Evolutionary conservation across 1,140 invertebrate genomes (phyloP), one percentile per base, ranked within the genome.

Genomic region (Pteromalus puparum): DNA sequence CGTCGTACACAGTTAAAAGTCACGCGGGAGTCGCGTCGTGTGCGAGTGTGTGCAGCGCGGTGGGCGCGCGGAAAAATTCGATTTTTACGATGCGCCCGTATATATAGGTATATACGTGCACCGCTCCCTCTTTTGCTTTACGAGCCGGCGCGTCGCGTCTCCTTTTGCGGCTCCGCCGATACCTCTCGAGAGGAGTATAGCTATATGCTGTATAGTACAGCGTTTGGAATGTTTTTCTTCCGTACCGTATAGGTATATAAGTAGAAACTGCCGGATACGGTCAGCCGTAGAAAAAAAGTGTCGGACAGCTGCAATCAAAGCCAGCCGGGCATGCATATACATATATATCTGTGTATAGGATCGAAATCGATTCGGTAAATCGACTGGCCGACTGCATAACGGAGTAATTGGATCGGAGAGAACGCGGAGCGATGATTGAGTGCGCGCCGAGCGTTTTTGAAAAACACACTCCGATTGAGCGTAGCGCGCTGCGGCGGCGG

Each of bases 41-140:
- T 42, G 84, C 83, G 86, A 86, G 84, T 81, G 87, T 34, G 18
- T 15, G 48, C 48, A 53, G 48, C 18, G 48, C 15, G 15, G 48
- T 21, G 48, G 86, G 79, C 85, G 86, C 78, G 84, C 83, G 88
- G 86, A 90, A 90, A 90, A 89, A 90, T 89, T 90, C 89, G 88
- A 89, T 90, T 90, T 89, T 90, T 90, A 90, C 88, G 88, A 89
- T 89, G 88, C 87, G 81, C 88, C 86, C 74, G 87, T 77, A 75
- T 30, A 42, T 42, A 42, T 5, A 5, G 70, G 87, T 77, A 75
- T 30, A 42, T 42, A 42, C 30, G 30, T 42, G 10, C 76, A 75
- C 74, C 73, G 79, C 72, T 74, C 79, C 80, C 65, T 77, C 74
- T 77, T 83, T 83, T 83, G 70, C 61, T 83, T 83, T 83, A 83